Evolutionary conservation across 2,797 vertebrate species (phyloP), one percentile per base, ranked within the genome.

Genomic region (Anas bernieri): DNA sequence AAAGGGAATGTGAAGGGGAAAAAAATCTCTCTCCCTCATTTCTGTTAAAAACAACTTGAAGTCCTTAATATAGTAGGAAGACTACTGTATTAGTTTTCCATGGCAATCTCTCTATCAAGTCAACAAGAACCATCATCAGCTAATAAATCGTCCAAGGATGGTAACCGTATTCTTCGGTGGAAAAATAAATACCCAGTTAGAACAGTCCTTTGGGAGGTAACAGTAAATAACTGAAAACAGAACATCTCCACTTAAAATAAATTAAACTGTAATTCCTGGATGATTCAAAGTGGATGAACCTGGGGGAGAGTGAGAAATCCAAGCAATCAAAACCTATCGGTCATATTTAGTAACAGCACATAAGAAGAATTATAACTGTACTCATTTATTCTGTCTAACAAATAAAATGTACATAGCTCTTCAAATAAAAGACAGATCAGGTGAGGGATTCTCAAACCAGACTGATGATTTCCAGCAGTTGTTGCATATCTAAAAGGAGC

Each of bases 231-330:
- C n/a, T 96, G 88, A 93, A 94, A 90, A 46, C 15, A 50, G 59
- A 97, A 92, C 31, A 54, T 90, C 56, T n/a, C 75, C 81, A 83
- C 92, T 95, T 94, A 84, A 94, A 91, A 92, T 74, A 93, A 94
- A 97, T 95, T 95, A 94, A 86, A 90, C 48, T 3, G 11, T 82
- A 93, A 88, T 84, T 96, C 91, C 93, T 91, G 59, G 15, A 62
- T 59, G 39, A 83, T 46, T 74, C n/a, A 10, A 25, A 74, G 41
- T 72, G 66, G 55, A 23, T 81, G 45, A 88, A 88, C 73, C 62
- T 79, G 30, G 7, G 12, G 22, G 25, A 61, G 14, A 22, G 39
- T 41, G 30, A 76, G 28, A 64, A 88, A 91, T 35, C 8, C 58
- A 83, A 79, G 73, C 37, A 76, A 75, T 16, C 75, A 75, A 79